Evolutionary conservation across 2,113 vertebrate genomes (phyloP).

Genomic region (Ancistrus triradiatus): DNA sequence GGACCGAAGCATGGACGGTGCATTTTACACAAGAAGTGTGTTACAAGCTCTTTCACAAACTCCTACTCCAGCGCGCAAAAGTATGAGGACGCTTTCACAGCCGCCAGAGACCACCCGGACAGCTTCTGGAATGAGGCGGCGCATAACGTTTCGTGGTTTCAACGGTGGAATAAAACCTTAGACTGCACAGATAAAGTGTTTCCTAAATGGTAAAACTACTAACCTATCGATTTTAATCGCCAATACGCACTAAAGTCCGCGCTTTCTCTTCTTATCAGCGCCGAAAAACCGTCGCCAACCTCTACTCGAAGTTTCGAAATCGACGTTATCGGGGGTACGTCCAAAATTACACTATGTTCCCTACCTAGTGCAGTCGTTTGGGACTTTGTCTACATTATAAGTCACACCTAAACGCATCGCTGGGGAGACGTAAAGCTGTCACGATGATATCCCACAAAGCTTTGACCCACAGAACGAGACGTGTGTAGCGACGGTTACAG

Average conservation of each 20-base stretch:
- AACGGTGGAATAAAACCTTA: slow-evolving; percentile 65
- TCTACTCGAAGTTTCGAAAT: too few species aligned
- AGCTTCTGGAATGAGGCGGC: slow-evolving; percentile 63
- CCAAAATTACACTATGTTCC: background rate
- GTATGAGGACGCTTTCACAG: slow-evolving; percentile 57
- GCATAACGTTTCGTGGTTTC: slow-evolving; percentile 61
- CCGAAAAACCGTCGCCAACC: too few species aligned
- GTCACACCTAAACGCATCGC: background rate
- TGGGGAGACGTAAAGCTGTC: background rate
- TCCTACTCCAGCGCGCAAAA: too few species aligned
- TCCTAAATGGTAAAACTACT: slow-evolving; percentile 68
- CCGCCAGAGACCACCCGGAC: slow-evolving; percentile 59
- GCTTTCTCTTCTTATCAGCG: background rate
- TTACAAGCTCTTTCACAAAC: background rate
- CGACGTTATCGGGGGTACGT: background rate
- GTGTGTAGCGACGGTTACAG: too few species aligned
- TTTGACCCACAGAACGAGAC: background rate
- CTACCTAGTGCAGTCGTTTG: background rate
- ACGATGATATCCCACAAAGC: background rate
- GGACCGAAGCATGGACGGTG: too few species aligned
- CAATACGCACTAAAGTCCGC: background rate
- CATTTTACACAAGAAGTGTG: background rate
- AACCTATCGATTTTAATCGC: background rate
- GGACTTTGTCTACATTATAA: background rate
- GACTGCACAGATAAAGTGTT: slow-evolving; percentile 64